Base-by-base conservation (phyloP, 2,113 vertebrate species). In the Pelusios castaneus region DNA sequence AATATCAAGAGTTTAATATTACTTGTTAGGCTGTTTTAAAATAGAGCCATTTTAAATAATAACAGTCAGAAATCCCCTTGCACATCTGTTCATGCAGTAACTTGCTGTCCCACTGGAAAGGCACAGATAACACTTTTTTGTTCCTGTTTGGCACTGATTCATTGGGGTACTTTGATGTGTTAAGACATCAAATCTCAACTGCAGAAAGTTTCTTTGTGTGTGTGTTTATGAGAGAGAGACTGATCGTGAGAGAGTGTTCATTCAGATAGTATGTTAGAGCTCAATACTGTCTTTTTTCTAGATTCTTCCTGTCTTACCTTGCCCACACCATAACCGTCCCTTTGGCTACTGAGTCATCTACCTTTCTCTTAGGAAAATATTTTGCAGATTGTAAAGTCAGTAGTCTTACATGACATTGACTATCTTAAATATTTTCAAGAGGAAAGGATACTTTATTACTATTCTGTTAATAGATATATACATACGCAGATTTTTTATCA, bases 281-380 rank as follows among this genome's bases (percentile, higher is more conserved):
- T 60, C 63, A 91, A 84, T 90, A 89, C 29, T 3, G 16, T 79
- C n/a, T 94, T 56, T 2, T 70, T 80, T 78, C 60, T 86, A 55
- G 82, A 89, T 93, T 84, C 81, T 88, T 90, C 34, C 21, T 86
- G 34, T 11, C 73, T 83, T 45, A 79, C 52, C 45, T n/a, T 85
- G 52, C 3, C 45, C 63, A 88, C 24, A 86, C 34, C 80, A 91
- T 85, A 14, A 47, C 90, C 88, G 29, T 52, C 86, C 19, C 81
- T 94, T 90, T 88, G 89, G 34, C 82, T 94, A 29, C 12, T 67
- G 9, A 31, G 14, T 56, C 91, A 86, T 89, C 67, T 70, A 78
- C 49, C 21, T 96, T 96, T 85, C 91, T 83, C 85, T 85, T 58
- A 67, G 41, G 79, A 95, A 97, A 96, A 70, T 84, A 83, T 86